Evolutionary conservation across 2,888 invertebrate genomes (phyloP).

Genomic region (Elmis aenea): DNA sequence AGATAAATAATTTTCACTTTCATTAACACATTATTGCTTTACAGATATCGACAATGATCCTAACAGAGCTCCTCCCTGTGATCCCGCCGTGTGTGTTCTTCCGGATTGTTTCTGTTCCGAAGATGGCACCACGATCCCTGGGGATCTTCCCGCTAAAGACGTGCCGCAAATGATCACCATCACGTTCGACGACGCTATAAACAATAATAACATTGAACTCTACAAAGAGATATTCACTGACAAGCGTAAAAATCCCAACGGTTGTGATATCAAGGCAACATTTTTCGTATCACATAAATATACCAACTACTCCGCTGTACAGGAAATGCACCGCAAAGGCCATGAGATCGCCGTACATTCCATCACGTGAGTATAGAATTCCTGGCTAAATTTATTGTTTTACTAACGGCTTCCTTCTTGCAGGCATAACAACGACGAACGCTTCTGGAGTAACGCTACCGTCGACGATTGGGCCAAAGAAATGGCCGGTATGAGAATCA

Average conservation of each 20-base stretch:
- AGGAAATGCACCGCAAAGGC: constrained; percentile 85
- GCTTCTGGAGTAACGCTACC: constrained; percentile 89
- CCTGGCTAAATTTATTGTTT: neutral
- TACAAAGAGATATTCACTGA: constrained; percentile 90
- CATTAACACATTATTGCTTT: constrained; percentile 34
- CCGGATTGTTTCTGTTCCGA: constrained; percentile 95
- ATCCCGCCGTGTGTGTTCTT: constrained; percentile 76
- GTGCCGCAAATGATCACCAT: constrained; percentile 93
- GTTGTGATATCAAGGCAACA: constrained; percentile 88
- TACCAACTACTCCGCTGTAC: constrained; percentile 88
- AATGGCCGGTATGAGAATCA: constrained; percentile 91
- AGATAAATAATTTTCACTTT: too few relatives aligned
- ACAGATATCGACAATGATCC: constrained; percentile 90
- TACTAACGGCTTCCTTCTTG: constrained; percentile 21
- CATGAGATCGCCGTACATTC: constrained; percentile 93
- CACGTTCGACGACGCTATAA: constrained; percentile 92
- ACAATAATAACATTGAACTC: constrained; percentile 90
- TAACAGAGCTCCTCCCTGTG: constrained; percentile 86
- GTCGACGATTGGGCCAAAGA: constrained; percentile 93
- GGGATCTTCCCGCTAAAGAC: constrained; percentile 75
- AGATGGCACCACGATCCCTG: constrained; percentile 82
- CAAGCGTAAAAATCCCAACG: constrained; percentile 86
- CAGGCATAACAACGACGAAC: constrained; percentile 87
- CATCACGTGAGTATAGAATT: constrained; percentile 68
- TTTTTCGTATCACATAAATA: constrained; percentile 92